Conservation (phyloP, 2,888 invertebrate genomes). For the Dione vanillae region DNA sequence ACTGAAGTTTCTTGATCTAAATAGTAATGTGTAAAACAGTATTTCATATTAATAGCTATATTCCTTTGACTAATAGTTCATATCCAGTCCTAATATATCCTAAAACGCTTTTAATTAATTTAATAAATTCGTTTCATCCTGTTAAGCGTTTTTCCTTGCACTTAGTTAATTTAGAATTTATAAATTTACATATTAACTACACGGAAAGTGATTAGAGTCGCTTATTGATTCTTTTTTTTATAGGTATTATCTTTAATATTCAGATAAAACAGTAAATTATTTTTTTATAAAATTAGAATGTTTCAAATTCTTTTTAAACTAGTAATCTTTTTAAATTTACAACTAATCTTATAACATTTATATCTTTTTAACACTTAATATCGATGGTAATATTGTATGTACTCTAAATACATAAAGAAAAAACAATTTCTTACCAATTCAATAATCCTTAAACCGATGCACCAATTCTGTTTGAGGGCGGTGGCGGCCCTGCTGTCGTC, state of each 20-base stretch:
- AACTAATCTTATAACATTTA: no score
- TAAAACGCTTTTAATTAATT: slow-evolving; percentile 2
- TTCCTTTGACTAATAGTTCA: slow-evolving; percentile 33
- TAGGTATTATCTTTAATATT: no score
- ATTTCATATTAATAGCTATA: slow-evolving; percentile 14
- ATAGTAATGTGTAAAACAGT: neutral
- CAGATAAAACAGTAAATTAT: no score
- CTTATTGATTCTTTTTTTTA: neutral
- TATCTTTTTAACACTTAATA: no score
- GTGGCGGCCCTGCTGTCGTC: slow-evolving; percentile 73
- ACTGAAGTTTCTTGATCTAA: neutral
- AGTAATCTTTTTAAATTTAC: no score
- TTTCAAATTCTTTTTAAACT: no score
- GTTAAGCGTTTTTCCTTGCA: neutral
- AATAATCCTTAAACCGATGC: slow-evolving; percentile 83
- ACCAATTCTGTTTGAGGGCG: slow-evolving; percentile 81
- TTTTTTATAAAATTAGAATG: no score
- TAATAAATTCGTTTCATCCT: slow-evolving; percentile 22
- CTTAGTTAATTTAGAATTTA: neutral
- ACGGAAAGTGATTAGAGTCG: no score
- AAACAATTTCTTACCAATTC: slow-evolving; percentile 84
- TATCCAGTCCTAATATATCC: slow-evolving; percentile 35
- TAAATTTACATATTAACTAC: neutral
- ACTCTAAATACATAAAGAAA: neutral
- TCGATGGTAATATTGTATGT: no score